phyloP scores from a whole-genome alignment of 2,797 vertebrate genomes.

The Hylomyscus alleni region DNA sequence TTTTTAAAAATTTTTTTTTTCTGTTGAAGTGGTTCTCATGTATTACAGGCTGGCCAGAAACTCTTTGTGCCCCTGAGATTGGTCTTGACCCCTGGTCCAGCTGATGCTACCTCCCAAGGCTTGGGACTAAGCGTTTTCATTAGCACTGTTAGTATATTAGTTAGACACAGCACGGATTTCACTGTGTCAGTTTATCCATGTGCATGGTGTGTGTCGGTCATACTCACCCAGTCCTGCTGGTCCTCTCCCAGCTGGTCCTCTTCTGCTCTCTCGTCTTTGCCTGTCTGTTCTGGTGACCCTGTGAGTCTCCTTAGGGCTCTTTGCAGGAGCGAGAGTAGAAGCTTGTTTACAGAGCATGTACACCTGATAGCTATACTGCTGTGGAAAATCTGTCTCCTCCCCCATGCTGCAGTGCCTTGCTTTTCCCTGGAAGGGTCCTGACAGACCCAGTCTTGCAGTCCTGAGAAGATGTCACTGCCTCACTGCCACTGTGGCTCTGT shows the following conservation, averaged over 20 bases:
- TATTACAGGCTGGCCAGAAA: neutral
- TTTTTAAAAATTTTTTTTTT: neutral
- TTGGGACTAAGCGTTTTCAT: neutral
- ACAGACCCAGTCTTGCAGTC: neutral
- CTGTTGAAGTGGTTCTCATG: neutral
- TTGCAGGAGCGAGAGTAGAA: neutral
- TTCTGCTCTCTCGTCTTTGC: neutral
- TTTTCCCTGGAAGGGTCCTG: too few relatives aligned
- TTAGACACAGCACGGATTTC: neutral
- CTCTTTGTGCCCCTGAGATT: neutral
- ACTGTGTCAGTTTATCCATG: neutral
- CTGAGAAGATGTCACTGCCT: too few relatives aligned
- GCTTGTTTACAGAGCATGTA: neutral
- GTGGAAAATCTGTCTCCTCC: too few relatives aligned
- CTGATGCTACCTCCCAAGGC: neutral
- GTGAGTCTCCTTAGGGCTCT: neutral
- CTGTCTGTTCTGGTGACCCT: neutral
- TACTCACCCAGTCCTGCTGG: neutral
- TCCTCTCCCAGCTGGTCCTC: neutral
- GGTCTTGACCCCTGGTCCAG: neutral
- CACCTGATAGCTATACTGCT: neutral
- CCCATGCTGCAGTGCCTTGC: neutral
- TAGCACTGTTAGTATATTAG: neutral
- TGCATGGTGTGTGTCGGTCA: neutral
- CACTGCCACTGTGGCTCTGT: neutral